Conservation (phyloP, 1,140 invertebrate genomes). For the Sminthurides bifidus region DNA sequence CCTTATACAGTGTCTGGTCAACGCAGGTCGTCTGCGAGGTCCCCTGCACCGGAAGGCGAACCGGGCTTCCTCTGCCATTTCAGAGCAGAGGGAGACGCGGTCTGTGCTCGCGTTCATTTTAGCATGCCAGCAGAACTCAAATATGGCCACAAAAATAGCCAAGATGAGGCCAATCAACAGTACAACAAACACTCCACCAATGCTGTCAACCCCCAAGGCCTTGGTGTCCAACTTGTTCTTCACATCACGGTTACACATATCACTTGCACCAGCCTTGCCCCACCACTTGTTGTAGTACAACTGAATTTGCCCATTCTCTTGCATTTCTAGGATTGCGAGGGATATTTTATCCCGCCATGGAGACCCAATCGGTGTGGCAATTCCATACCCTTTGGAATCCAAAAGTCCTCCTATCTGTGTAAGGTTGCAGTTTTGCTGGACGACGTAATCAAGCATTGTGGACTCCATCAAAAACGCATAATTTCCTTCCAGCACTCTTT, state of each 20-base stretch:
- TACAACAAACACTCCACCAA: constrained; percentile 88
- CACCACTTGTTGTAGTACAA: constrained; percentile 63
- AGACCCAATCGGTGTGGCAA: constrained; percentile 52
- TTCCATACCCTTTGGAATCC: constrained; percentile 68
- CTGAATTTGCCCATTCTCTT: constrained; percentile 59
- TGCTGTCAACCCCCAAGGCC: constrained; percentile 78
- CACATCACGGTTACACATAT: constrained; percentile 41
- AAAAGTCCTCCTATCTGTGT: constrained; percentile 84
- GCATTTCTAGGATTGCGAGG: constrained; percentile 58
- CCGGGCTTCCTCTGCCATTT: constrained; percentile 67
- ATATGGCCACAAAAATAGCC: constrained; percentile 60
- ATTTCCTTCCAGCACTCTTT: constrained; percentile 59
- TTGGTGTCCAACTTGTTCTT: constrained; percentile 59
- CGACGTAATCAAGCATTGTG: constrained; percentile 77
- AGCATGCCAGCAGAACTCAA: constrained; percentile 71
- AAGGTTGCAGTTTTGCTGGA: constrained; percentile 81
- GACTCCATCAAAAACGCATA: constrained; percentile 94
- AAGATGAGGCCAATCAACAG: constrained; percentile 61
- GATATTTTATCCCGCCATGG: constrained; percentile 64
- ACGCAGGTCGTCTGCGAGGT: constrained; percentile 42
- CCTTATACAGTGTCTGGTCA: constrained; percentile 53
- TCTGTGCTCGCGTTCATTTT: constrained; percentile 51
- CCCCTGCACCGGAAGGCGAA: constrained; percentile 46
- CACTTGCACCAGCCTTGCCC: constrained; percentile 51
- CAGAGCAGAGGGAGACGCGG: constrained; percentile 64